Conservation (phyloP, 2,113 vertebrate species). For the Delphinus delphis region DNA sequence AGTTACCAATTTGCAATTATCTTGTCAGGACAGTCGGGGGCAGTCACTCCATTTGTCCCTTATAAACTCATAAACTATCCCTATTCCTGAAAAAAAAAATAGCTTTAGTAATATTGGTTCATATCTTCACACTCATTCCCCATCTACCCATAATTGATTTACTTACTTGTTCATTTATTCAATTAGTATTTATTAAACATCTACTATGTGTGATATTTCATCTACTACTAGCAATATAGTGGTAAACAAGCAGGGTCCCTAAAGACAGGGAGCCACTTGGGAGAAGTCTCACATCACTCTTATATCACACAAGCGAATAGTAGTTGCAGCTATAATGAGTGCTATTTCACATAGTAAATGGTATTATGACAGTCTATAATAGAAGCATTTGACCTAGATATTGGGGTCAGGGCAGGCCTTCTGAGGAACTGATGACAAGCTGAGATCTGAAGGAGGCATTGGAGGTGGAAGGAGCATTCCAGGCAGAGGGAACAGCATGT, state of each 20-base stretch:
- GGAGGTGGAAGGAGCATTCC: background rate
- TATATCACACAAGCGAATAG: background rate
- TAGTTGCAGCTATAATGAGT: background rate
- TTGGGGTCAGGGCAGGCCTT: background rate
- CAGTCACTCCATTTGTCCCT: background rate
- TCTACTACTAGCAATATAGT: background rate
- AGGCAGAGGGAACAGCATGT: background rate
- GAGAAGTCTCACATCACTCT: background rate
- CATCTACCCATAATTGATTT: background rate
- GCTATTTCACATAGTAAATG: background rate
- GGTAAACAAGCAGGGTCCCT: background rate
- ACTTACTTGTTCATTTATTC: background rate
- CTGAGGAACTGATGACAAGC: background rate
- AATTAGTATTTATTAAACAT: background rate
- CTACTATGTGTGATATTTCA: background rate
- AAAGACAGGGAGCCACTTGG: background rate
- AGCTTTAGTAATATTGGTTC: background rate
- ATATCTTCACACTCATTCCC: background rate
- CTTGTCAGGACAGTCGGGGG: background rate
- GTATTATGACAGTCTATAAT: background rate
- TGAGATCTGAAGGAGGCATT: background rate
- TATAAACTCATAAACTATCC: background rate
- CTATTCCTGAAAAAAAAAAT: background rate
- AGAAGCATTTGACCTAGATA: background rate
- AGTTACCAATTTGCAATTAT: background rate